Evolutionary conservation across 1,140 invertebrate genomes (phyloP).

Genomic region (Bactericera cockerelli): DNA sequence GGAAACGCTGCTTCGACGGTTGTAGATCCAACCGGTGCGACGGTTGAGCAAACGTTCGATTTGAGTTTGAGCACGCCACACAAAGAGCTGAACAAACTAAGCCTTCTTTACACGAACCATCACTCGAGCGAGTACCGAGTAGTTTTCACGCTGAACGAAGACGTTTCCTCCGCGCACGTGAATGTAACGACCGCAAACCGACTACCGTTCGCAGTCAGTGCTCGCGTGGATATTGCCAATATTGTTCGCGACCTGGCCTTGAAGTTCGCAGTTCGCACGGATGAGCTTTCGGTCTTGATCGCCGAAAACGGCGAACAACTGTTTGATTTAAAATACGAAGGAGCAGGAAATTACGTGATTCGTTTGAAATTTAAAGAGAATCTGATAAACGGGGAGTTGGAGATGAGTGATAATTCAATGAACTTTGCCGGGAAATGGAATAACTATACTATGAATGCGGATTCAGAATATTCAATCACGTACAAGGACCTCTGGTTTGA

Average conservation of each 20-base stretch:
- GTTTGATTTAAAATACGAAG: background rate
- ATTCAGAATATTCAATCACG: background rate
- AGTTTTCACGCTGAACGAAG: background rate
- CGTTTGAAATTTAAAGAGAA: background rate
- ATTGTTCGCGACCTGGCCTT: background rate
- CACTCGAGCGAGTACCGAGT: background rate
- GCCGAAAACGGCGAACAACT: background rate
- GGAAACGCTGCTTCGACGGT: no score
- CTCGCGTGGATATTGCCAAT: background rate
- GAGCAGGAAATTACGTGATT: background rate
- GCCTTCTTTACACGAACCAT: background rate
- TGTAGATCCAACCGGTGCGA: no score
- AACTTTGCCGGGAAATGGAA: background rate
- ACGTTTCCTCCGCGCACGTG: background rate
- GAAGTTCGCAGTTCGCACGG: background rate
- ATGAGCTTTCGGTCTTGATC: background rate
- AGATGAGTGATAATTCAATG: background rate
- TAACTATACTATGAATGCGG: background rate
- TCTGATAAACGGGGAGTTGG: background rate
- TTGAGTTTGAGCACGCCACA: background rate
- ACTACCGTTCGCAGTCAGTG: background rate
- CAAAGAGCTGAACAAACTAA: background rate
- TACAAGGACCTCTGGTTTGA: constrained; percentile 2
- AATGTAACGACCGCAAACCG: background rate
- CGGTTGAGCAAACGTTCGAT: background rate